Evolutionary conservation across 2,797 vertebrate genomes (phyloP).

Genomic region (Sorex maritimensis): DNA sequence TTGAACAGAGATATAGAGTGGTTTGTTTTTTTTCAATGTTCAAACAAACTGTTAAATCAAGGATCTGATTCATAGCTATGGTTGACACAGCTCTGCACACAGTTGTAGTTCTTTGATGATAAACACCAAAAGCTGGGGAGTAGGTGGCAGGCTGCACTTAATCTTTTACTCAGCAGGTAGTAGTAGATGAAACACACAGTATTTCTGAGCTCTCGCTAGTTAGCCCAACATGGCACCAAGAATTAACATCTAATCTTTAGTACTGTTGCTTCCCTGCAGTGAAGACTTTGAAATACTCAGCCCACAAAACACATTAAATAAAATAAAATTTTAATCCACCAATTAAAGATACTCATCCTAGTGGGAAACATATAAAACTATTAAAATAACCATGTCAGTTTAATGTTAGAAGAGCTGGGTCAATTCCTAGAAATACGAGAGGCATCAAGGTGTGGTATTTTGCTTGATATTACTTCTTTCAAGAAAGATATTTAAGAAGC

Average conservation of each 20-base stretch:
- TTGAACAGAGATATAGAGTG: not conserved
- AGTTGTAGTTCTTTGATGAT: not conserved
- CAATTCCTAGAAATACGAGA: not conserved
- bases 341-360: not conserved
- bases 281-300: conserved; percentile 31
- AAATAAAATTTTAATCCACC: not conserved
- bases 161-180: conserved; percentile 79
- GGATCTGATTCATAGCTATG: not conserved
- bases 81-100: not conserved
- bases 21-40: not conserved
- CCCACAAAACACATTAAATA: not conserved
- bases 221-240: not conserved
- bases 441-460: not conserved
- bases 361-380: not conserved
- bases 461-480: not conserved
- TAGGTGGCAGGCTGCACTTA: not conserved
- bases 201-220: conserved; percentile 21
- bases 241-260: conserved; percentile 16
- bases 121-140: not conserved
- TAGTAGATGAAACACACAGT: conserved; percentile 51
- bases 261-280: not conserved
- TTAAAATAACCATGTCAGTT: not conserved
- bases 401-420: not conserved
- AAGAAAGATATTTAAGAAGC: not conserved
- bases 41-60: not conserved